A percentile compares a stretch with the other conserved stretches of the same genome.
Conservation (phyloP, 2,888 invertebrate genomes). For the Apamea anceps region DNA sequence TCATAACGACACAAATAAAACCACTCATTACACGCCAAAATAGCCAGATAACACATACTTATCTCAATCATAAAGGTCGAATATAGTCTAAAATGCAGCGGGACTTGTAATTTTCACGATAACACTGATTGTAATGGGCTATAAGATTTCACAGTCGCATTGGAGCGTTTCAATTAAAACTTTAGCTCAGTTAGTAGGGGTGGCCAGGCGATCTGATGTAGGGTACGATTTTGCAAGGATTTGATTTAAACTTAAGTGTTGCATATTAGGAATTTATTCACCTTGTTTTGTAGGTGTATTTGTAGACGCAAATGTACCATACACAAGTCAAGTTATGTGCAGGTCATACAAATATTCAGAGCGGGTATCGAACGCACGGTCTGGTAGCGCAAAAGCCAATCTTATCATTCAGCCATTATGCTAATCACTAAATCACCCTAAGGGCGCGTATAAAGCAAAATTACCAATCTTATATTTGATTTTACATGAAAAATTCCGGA, state of each 20-base stretch:
- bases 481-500: no score
- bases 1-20: conserved; percentile 15
- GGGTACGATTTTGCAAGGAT: conserved; percentile 9
- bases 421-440: background rate
- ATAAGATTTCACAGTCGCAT: conserved; percentile 80
- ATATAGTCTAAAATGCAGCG: conserved; percentile 26
- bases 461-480: no score
- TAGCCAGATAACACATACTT: conserved; percentile 48
- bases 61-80: conserved; percentile 31
- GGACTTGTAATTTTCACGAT: conserved; percentile 68
- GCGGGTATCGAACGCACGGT: background rate
- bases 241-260: conserved; percentile 15
- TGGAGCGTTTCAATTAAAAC: conserved; percentile 83
- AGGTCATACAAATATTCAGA: background rate
- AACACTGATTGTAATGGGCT: conserved; percentile 76
- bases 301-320: background rate
- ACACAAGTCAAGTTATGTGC: background rate
- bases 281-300: background rate
- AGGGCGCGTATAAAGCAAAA: no score
- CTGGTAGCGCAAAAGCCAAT: background rate
- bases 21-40: conserved; percentile 15
- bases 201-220: conserved; percentile 36
- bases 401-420: background rate
- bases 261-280: background rate
- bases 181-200: conserved; percentile 66